Percentiles rank a stretch among this genome's conserved stretches.
Conservation (phyloP, 2,797 vertebrate genomes). For the Chanos chanos region DNA sequence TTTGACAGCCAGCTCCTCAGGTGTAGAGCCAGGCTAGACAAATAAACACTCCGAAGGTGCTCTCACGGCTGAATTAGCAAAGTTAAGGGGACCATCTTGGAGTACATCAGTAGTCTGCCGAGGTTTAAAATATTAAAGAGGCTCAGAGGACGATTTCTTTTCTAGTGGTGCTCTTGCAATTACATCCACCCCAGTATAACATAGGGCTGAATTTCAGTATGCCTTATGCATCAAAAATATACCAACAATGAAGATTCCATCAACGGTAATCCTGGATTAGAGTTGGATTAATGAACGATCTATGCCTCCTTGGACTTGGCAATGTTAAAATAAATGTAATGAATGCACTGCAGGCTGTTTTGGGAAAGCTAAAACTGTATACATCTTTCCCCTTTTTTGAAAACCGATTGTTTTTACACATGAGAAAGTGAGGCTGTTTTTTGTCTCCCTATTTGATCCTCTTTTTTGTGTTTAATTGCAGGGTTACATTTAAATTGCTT, state of each 20-base stretch:
- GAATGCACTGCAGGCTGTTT: not conserved
- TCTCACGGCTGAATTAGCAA: conserved; percentile 67
- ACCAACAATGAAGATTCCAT: conserved; percentile 7
- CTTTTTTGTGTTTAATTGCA: too few species aligned
- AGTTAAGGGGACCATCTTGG: conserved; percentile 54
- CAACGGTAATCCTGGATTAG: conserved; percentile 14
- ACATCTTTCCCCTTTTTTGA: not conserved
- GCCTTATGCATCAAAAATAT: conserved; percentile 23
- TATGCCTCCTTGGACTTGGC: not conserved
- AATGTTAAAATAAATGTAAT: conserved; percentile 1
- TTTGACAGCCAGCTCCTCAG: conserved; percentile 70
- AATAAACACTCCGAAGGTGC: conserved; percentile 66
- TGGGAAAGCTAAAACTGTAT: not conserved
- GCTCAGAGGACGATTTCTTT: conserved; percentile 36
- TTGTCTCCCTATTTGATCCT: too few species aligned
- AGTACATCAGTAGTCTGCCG: conserved; percentile 44
- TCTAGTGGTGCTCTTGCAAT: conserved; percentile 15
- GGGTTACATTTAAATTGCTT: too few species aligned
- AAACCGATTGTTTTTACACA: not conserved
- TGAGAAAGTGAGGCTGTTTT: too few species aligned
- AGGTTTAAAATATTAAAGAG: conserved; percentile 50
- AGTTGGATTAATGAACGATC: not conserved
- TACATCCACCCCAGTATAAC: conserved; percentile 31
- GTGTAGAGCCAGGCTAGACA: conserved; percentile 52
- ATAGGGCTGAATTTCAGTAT: conserved; percentile 5